Base-by-base conservation (phyloP, 1,140 invertebrate genomes). In the Polypedilum pembai region DNA sequence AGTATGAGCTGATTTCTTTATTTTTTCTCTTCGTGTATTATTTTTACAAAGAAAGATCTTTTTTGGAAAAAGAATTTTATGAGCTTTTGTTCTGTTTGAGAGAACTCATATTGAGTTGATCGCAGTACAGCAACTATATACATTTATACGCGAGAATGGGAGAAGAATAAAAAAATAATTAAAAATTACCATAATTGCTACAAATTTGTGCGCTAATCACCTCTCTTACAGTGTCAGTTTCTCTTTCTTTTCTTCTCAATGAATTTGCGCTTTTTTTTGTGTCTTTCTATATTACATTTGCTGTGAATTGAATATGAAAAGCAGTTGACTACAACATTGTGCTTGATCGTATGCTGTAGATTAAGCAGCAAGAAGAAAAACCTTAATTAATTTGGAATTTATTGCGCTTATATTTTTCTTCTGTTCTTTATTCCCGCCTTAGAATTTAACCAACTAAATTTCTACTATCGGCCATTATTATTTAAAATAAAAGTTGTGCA, bases 171-270 rank as follows among this genome's bases (percentile, higher is more conserved):
- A 69, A 69, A 69, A 69, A 21, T 56, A 56, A 56, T 56, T 56
- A 56, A 69, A 69, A 69, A 69, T 69, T 69, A 69, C 65, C 65
- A 69, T 69, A 69, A 69, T 69, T 69, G 65, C 65, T 69, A 69
- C 65, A 69, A 69, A 69, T 69, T 69, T 69, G 65, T 20, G 65
- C 65, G 17, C 65, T 69, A 69, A 69, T 69, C 65, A 69, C 65
- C 20, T 69, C 65, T 20, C 20, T 69, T 69, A 18, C 20, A 20
- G 65, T 69, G 65, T 69, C 45, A 56, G 45, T 56, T 56, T 56
- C 45, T 12, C 45, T n/a, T 56, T 56, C 12, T 56, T 56, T 56
- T 56, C n/a, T 56, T 15, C n/a, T 56, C 45, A 56, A 56, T 56
- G 45, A 56, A 56, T 56, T 56, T 56, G 45, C 45, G 45, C n/a